Evolutionary conservation across 2,113 vertebrate species (phyloP).

Genomic region (Talpa occidentalis): DNA sequence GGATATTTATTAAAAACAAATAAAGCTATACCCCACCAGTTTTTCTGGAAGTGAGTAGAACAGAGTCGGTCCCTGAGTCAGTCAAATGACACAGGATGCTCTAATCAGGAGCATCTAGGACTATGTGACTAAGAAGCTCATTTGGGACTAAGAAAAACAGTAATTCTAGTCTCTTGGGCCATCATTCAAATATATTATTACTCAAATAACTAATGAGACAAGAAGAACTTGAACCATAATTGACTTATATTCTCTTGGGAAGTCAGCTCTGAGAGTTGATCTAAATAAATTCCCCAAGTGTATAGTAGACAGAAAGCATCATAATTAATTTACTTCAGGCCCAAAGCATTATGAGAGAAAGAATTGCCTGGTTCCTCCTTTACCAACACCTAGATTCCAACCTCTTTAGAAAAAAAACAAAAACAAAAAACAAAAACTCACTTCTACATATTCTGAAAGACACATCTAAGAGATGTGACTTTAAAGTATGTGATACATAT

Average conservation of each 20-base stretch:
- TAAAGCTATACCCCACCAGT: not conserved
- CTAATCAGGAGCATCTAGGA: slow-evolving; percentile 64
- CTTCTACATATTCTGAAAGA: not conserved
- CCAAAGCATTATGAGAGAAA: slow-evolving; percentile 40
- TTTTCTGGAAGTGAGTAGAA: not conserved
- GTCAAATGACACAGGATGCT: not conserved
- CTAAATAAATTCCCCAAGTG: slow-evolving; percentile 77
- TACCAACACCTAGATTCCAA: not conserved
- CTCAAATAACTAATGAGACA: slow-evolving; percentile 81
- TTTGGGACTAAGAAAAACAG: slow-evolving; percentile 67
- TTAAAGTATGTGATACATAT: not conserved
- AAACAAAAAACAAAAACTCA: not conserved
- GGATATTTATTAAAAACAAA: not conserved
- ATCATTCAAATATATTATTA: slow-evolving; percentile 79
- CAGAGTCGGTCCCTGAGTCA: not conserved
- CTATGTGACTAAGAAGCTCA: slow-evolving; percentile 66
- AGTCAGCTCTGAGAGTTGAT: slow-evolving; percentile 71
- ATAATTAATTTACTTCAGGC: slow-evolving; percentile 77
- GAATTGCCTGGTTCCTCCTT: not conserved
- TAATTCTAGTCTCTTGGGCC: slow-evolving; percentile 76
- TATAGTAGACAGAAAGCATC: slow-evolving; percentile 60
- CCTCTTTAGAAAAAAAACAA: not conserved
- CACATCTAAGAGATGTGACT: not conserved
- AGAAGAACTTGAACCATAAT: slow-evolving; percentile 73
- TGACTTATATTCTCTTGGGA: slow-evolving; percentile 77